A percentile compares a stretch with the other conserved stretches of the same genome.
Conservation (phyloP, 2,797 vertebrate genomes). For the Mallotus villosus region DNA sequence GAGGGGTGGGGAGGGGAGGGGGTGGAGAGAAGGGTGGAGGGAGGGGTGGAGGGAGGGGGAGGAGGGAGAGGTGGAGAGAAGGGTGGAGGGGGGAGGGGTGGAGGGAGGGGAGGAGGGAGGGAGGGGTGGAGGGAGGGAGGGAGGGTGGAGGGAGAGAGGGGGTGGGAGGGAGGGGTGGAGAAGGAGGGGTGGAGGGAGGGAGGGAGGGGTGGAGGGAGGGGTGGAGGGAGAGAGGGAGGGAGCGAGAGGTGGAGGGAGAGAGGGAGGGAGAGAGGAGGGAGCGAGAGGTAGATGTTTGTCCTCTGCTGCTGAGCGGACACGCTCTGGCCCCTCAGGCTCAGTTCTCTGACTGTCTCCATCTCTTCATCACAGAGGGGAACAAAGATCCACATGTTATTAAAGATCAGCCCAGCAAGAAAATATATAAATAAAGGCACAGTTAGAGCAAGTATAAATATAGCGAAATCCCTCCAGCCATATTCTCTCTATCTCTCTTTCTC, state of each 20-base stretch:
- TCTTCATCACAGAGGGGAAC: conserved; percentile 64
- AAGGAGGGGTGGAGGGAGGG: conserved; percentile 16
- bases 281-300: conserved; percentile 7
- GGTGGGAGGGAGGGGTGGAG: conserved; percentile 12
- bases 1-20: conserved; percentile 8
- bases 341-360: conserved; percentile 37
- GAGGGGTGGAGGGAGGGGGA: conserved; percentile 25
- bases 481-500: conserved; percentile 40
- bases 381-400: conserved; percentile 65
- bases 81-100: not conserved
- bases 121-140: conserved; percentile 34
- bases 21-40: conserved; percentile 9
- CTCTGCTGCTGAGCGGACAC: conserved; percentile 4
- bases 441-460: conserved; percentile 61
- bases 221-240: conserved; percentile 17
- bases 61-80: not conserved
- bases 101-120: not conserved
- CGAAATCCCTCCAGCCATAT: conserved; percentile 57
- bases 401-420: conserved; percentile 48
- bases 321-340: conserved; percentile 43
- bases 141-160: conserved; percentile 13
- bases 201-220: conserved; percentile 23
- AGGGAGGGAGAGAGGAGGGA: conserved; percentile 16
- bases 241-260: conserved; percentile 6
- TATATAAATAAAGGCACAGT: conserved; percentile 64